phyloP scores from a whole-genome alignment of 2,888 invertebrate genomes.

The Frankliniella fusca region DNA sequence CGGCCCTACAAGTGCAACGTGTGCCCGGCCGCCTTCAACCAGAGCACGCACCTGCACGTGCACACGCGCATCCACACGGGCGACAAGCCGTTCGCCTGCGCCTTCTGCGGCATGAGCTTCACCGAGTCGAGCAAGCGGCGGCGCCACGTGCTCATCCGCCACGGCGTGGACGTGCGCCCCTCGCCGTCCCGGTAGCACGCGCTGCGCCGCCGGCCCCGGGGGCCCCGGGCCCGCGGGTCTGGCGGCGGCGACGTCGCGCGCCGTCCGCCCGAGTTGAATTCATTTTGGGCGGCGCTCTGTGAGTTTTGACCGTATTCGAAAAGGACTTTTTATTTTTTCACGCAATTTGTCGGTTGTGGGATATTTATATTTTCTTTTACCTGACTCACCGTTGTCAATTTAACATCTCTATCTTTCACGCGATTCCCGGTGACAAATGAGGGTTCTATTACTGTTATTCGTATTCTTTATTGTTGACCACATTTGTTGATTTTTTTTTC shows the following conservation, averaged over 20 bases:
- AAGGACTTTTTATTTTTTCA: neutral
- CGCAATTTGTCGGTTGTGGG: neutral
- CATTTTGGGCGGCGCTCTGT: too few relatives aligned
- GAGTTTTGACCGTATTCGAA: too few relatives aligned
- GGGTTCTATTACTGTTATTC: too few relatives aligned
- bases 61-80: slow-evolving; percentile 21
- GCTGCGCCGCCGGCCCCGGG: neutral
- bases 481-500: neutral
- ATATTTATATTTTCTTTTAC: neutral
- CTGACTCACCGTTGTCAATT: too few relatives aligned
- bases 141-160: slow-evolving; percentile 24
- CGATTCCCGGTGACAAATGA: too few relatives aligned
- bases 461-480: neutral
- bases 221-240: neutral
- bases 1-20: slow-evolving; percentile 21
- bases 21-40: slow-evolving; percentile 21
- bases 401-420: too few relatives aligned
- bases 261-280: too few relatives aligned
- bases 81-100: slow-evolving; percentile 2
- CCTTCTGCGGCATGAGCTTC: slow-evolving; percentile 11
- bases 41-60: slow-evolving; percentile 21
- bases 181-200: slow-evolving; percentile 5
- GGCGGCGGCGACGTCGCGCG: neutral
- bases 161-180: slow-evolving; percentile 17
- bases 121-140: slow-evolving; percentile 18